These are phyloP conservation scores for Spisula solida DNA, from an alignment of 2,888 invertebrate genomes.

Conservation along the genomic window DNA sequence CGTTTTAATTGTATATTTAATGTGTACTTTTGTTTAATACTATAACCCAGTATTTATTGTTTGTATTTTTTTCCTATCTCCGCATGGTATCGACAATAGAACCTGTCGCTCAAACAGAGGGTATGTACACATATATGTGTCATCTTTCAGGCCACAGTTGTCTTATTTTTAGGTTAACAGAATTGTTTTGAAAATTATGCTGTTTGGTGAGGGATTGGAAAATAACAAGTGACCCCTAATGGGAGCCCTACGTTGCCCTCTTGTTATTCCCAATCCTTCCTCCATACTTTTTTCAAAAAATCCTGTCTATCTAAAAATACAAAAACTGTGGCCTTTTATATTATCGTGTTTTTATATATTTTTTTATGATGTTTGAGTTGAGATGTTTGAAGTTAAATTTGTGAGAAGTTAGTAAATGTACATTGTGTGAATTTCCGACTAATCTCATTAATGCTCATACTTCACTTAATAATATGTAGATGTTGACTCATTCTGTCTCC, in stretches of 20 bases:
- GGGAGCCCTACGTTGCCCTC: no score
- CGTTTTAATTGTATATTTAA: neutral
- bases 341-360: constrained; percentile 2
- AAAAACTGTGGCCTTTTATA: neutral
- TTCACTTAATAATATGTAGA: neutral
- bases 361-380: neutral
- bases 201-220: no score
- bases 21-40: neutral
- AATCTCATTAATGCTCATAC: neutral
- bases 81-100: constrained; percentile 71
- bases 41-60: constrained; percentile 41
- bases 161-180: no score
- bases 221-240: no score
- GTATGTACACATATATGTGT: constrained; percentile 62
- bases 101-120: constrained; percentile 65
- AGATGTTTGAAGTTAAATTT: neutral
- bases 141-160: neutral
- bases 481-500: neutral
- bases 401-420: neutral
- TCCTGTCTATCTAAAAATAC: no score
- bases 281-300: no score
- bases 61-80: constrained; percentile 66
- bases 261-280: no score
- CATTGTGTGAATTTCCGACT: neutral
- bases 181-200: no score